phyloP scores from a whole-genome alignment of 92 coral and sea anemone genomes.

The Palythoa caribaeorum region DNA sequence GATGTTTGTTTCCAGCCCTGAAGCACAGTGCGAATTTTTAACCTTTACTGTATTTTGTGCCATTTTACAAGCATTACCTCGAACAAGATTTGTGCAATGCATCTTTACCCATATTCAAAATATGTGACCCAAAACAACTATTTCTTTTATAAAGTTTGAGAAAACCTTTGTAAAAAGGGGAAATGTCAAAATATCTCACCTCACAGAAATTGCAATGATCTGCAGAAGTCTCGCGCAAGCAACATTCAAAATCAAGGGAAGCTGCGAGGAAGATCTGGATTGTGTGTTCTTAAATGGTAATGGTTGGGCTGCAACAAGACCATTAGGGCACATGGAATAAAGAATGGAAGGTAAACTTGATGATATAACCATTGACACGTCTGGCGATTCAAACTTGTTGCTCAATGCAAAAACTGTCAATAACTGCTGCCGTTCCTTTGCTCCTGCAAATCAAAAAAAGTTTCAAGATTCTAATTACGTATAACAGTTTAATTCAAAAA shows the following conservation, averaged over 20 bases:
- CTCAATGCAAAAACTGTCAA: conserved; percentile 83
- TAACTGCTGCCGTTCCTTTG: conserved; percentile 83
- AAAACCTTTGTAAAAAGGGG: background rate
- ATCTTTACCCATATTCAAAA: too few relatives aligned
- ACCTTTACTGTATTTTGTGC: too few relatives aligned
- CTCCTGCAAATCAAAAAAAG: conserved; percentile 61
- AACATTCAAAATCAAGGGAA: conserved; percentile 78
- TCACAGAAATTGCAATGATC: conserved; percentile 81
- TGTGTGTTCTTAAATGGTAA: conserved; percentile 72
- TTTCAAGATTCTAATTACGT: too few relatives aligned
- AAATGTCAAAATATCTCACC: conserved; percentile 53
- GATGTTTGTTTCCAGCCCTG: too few relatives aligned
- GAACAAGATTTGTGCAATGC: too few relatives aligned
- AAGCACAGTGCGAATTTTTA: too few relatives aligned
- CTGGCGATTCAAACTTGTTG: conserved; percentile 83
- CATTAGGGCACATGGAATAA: conserved; percentile 78
- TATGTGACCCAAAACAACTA: too few relatives aligned
- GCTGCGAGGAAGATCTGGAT: conserved; percentile 68
- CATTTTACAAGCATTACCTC: too few relatives aligned
- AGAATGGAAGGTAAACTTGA: conserved; percentile 73
- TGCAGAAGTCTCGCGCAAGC: conserved; percentile 85
- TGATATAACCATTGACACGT: conserved; percentile 77
- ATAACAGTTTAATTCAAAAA: too few relatives aligned
- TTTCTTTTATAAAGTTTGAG: background rate
- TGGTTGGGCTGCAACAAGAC: conserved; percentile 82